These are phyloP conservation scores for Ischnura elegans DNA, from an alignment of 2,888 invertebrate species.

Conservation along the genomic window DNA sequence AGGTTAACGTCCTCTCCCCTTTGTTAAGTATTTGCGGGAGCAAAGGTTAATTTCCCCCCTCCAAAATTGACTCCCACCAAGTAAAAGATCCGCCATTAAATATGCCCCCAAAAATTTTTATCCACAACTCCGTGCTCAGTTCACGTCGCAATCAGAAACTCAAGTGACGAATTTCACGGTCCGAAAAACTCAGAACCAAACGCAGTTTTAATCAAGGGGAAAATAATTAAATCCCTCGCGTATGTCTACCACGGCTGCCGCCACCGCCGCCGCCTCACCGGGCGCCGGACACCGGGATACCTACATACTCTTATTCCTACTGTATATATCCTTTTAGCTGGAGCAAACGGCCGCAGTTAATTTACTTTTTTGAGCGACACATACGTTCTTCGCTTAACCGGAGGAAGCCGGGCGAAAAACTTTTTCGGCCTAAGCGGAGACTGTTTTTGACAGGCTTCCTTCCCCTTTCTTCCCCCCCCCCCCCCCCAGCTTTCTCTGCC, in stretches of 20 bases:
- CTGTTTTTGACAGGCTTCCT: constrained; percentile 17
- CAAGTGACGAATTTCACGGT: constrained; percentile 31
- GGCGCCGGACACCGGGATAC: background rate
- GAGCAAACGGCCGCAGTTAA: constrained; percentile 15
- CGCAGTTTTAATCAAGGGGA: constrained; percentile 11
- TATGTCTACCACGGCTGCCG: too few species aligned
- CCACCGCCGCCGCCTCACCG: background rate
- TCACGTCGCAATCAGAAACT: constrained; percentile 5
- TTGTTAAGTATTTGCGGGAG: background rate
- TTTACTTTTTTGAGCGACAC: constrained; percentile 34
- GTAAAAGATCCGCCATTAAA: background rate
- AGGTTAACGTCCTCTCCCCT: background rate
- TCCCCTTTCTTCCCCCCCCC: background rate
- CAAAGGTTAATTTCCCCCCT: background rate
- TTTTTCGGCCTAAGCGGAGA: background rate
- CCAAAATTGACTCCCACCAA: background rate
- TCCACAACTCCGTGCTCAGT: background rate
- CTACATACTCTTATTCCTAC: background rate
- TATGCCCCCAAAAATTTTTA: background rate
- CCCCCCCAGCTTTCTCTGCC: background rate
- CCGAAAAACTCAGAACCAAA: background rate
- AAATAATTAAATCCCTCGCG: constrained; percentile 4
- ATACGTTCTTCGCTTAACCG: constrained; percentile 10
- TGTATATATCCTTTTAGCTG: background rate
- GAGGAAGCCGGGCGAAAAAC: constrained; percentile 14